phyloP scores from a whole-genome alignment of 2,888 invertebrate genomes.

The Conomelus anceps region DNA sequence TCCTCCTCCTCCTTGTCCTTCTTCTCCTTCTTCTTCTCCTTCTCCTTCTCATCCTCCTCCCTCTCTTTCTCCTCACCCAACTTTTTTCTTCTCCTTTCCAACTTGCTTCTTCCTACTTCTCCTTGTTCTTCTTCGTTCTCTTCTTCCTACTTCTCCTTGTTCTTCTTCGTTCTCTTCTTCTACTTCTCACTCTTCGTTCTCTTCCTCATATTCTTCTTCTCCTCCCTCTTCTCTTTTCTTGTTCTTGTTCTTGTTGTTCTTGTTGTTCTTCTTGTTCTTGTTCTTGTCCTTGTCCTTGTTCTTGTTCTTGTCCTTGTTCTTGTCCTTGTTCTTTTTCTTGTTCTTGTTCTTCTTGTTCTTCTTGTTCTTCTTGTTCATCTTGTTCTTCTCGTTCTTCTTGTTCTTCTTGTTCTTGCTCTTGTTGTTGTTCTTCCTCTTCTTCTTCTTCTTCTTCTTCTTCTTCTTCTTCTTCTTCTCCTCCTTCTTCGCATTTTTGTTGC shows the following conservation, averaged over 20 bases:
- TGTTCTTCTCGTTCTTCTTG: background rate
- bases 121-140: background rate
- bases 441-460: background rate
- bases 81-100: slow-evolving; percentile 12
- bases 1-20: background rate
- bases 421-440: background rate
- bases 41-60: slow-evolving; percentile 18
- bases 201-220: slow-evolving; percentile 18
- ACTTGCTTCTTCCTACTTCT: slow-evolving; percentile 15
- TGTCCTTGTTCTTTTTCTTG: background rate
- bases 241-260: slow-evolving; percentile 17
- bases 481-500: background rate
- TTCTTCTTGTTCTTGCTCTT: background rate
- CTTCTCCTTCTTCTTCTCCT: slow-evolving; percentile 26
- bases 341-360: background rate
- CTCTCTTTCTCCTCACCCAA: background rate
- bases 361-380: background rate
- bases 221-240: slow-evolving; percentile 23
- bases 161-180: background rate
- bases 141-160: background rate
- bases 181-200: background rate
- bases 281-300: slow-evolving; percentile 21
- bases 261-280: background rate
- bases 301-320: slow-evolving; percentile 5
- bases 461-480: background rate